Evolutionary conservation across 1,140 invertebrate genomes (phyloP).

Genomic region (Triops longicaudatus): DNA sequence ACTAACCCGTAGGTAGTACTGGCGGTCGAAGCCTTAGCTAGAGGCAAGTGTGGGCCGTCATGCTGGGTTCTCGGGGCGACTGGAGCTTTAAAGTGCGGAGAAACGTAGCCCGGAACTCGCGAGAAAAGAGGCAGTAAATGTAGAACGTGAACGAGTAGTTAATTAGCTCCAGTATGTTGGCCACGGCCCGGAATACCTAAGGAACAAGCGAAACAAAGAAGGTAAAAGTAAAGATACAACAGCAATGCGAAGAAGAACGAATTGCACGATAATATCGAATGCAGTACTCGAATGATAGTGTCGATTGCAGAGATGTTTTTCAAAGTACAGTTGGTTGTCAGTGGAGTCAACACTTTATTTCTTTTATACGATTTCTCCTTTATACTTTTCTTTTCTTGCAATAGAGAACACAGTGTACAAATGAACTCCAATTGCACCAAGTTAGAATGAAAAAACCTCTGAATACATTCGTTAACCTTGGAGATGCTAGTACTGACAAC

Average conservation of each 20-base stretch:
- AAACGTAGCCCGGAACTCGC: constrained; percentile 62
- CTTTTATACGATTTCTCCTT: too few species aligned
- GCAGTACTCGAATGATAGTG: too few species aligned
- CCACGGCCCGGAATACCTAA: constrained; percentile 61
- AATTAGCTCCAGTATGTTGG: constrained; percentile 61
- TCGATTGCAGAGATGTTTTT: too few species aligned
- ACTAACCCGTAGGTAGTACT: not conserved
- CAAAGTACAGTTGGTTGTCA: too few species aligned
- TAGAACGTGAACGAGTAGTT: constrained; percentile 72
- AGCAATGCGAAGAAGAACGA: not conserved
- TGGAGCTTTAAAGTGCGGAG: constrained; percentile 39
- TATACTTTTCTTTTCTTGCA: too few species aligned
- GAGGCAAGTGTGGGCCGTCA: not conserved
- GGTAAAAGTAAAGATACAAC: constrained; percentile 7
- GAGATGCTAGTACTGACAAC: too few species aligned
- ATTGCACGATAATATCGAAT: not conserved
- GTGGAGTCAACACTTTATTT: not conserved
- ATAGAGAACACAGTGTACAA: too few species aligned
- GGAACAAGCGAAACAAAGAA: constrained; percentile 33
- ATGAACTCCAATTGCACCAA: too few species aligned
- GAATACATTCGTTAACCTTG: too few species aligned
- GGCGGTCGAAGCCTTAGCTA: not conserved
- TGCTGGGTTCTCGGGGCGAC: not conserved
- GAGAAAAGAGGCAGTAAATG: constrained; percentile 66
- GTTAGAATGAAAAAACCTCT: too few species aligned